Evolutionary conservation across 1,140 invertebrate genomes (phyloP), one percentile per base, ranked within the genome.

Genomic region (Drosophila mojavensis): DNA sequence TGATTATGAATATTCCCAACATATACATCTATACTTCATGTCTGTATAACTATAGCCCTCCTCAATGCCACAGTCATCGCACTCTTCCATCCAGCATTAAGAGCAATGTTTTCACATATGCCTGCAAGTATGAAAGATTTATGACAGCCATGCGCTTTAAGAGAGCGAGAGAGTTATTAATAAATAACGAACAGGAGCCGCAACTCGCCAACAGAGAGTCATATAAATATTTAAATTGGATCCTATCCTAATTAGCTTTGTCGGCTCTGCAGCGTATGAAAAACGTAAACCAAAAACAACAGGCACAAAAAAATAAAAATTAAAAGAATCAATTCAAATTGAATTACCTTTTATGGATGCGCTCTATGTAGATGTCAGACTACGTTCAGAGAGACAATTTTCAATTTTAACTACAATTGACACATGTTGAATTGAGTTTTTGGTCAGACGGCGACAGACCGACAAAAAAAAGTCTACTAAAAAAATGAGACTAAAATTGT

Each of bases 51-150:
- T 36, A 24, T 24, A 2, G 7, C 10, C 11, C 36, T 39, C 13
- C 5, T 33, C 33, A 33, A 33, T 39, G 11, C 36, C 36, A 11
- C 9, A 11, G 36, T 30, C 50, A 55, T 20, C 9, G 30, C 53
- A 61, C 28, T 41, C 59, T 5, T 13, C 39, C 17, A 0, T 24
- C 50, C 61, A 28, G 43, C 56, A 41, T 20, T 7, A 10, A 13
- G 9, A 39, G 74, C 72, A 83, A 73, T 86, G 68, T 88, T 86
- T 79, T 79, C 79, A 73, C 83, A 88, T 88, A 88, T 88, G 84
- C 68, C 76, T 47, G 43, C 56, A 83, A 80, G 78, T 81, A 80
- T 89, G 75, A 88, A 72, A 88, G 84, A 88, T 88, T 88, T 88
- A 88, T 88, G 84, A 88, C 85, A 78, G 78, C 80, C 84, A 80